These are phyloP conservation scores for Onychomys torridus DNA, from an alignment of 2,797 vertebrate genomes.

Conservation along the genomic window DNA sequence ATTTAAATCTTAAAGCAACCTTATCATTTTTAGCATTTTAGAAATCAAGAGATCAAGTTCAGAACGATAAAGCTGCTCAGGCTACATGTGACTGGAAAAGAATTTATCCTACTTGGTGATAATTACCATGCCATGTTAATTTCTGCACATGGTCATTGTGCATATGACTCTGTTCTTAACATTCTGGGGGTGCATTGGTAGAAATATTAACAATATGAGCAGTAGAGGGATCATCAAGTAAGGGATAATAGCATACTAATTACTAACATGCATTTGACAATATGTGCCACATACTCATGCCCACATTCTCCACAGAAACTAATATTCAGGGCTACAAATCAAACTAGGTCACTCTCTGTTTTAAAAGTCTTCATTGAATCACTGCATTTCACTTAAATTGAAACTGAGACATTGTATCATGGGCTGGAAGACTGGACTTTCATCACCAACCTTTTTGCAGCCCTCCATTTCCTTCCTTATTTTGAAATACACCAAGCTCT, in stretches of 20 bases:
- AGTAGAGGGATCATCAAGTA: neutral
- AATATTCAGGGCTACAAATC: slow-evolving; percentile 3
- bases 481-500: slow-evolving; percentile 16
- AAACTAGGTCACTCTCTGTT: neutral
- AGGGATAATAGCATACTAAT: neutral
- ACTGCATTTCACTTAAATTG: slow-evolving; percentile 7
- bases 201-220: neutral
- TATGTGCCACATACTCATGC: neutral
- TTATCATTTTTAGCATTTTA: slow-evolving; percentile 41
- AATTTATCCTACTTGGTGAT: neutral
- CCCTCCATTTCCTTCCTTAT: neutral
- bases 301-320: neutral
- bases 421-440: neutral
- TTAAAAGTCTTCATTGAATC: slow-evolving; percentile 11
- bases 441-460: neutral
- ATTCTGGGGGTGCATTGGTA: neutral
- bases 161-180: neutral
- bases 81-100: neutral
- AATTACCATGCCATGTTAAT: neutral
- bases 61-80: slow-evolving; percentile 46
- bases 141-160: neutral
- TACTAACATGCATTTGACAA: neutral
- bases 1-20: slow-evolving; percentile 9
- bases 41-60: slow-evolving; percentile 53
- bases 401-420: neutral